These are phyloP conservation scores for Phoenoteleia sp. DNA, from an alignment of 2,888 invertebrate species.

Conservation along the genomic window DNA sequence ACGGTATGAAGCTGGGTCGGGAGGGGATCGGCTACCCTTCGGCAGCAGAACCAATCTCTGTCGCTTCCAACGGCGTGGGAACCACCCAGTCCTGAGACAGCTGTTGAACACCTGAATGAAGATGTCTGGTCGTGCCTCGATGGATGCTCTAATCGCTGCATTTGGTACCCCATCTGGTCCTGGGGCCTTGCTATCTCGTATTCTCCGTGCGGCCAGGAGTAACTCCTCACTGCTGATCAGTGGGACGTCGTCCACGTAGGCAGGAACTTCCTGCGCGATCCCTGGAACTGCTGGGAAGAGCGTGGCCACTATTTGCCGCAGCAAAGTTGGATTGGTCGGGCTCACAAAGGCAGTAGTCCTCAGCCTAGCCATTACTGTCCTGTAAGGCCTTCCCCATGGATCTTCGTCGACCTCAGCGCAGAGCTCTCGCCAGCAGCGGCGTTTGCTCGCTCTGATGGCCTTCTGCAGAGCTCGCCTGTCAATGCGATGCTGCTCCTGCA, in stretches of 20 bases:
- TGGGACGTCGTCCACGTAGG: too few species aligned
- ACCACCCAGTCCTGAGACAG: slow-evolving; percentile 50
- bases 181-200: neutral
- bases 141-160: slow-evolving; percentile 36
- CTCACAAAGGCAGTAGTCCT: too few species aligned
- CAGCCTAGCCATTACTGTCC: slow-evolving; percentile 62
- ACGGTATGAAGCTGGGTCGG: slow-evolving; percentile 48
- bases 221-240: too few species aligned
- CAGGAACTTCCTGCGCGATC: too few species aligned
- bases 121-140: slow-evolving; percentile 54
- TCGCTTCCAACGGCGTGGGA: slow-evolving; percentile 60
- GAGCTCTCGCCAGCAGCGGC: slow-evolving; percentile 35
- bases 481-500: too few species aligned
- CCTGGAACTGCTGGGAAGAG: too few species aligned
- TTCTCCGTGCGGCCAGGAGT: neutral
- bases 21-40: slow-evolving; percentile 35
- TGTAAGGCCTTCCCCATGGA: slow-evolving; percentile 63
- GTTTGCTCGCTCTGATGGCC: neutral
- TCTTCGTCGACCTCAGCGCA: slow-evolving; percentile 56
- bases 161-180: neutral
- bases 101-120: slow-evolving; percentile 60
- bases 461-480: too few species aligned
- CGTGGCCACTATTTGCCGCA: too few species aligned
- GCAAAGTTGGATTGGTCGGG: too few species aligned
- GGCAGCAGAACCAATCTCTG: slow-evolving; percentile 65